Evolutionary conservation across 2,888 invertebrate species (phyloP), one percentile per base, ranked within the genome.

Genomic region (Scaptomyza polygonia): DNA sequence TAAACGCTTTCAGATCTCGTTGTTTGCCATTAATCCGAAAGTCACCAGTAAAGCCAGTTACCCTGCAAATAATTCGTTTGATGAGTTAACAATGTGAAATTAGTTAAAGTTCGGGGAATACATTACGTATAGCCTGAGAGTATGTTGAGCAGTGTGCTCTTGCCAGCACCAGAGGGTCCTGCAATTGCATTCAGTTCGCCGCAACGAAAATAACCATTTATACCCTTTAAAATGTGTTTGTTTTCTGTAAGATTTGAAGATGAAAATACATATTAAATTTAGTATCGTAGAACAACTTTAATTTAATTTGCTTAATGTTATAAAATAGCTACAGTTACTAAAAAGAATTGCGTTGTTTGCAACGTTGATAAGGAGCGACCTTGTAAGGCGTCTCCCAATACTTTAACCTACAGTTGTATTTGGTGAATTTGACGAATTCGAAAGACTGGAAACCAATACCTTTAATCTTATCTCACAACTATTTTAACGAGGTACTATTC

Each of bases 161-260:
- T 98, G 59, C 97, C 96, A 9, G 96, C 96, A 12, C 98, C 98
- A 0, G 97, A 96, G 47, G 97, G 97, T 27, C 98, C 98, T 93
- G 98, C 95, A 82, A 98, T 96, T 54, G 97, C 97, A 7, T 95
- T 95, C 72, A 96, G 92, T 90, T 96, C 95, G 2, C 96, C 96
- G 0, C 95, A 94, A 73, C 93, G 93, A 91, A 96, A 96, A 67
- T 94, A 93, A 0, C 96, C 96, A 74, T 93, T 94, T 1, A 95
- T 90, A 9, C 93, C 93, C 65, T 93, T 92, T 7, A 95, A 92
- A 71, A 95, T 94, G 48, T 93, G 92, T 89, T 94, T 95, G 67
- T 92, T 92, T 80, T 92, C 95, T 95, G 90, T 2, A 92, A 92
- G n/a, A n/a, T n/a, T n/a, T n/a, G n/a, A n/a, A n/a, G n/a, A n/a